Base-by-base conservation (phyloP, 2,888 invertebrate species). In the Drosophila rubida region DNA sequence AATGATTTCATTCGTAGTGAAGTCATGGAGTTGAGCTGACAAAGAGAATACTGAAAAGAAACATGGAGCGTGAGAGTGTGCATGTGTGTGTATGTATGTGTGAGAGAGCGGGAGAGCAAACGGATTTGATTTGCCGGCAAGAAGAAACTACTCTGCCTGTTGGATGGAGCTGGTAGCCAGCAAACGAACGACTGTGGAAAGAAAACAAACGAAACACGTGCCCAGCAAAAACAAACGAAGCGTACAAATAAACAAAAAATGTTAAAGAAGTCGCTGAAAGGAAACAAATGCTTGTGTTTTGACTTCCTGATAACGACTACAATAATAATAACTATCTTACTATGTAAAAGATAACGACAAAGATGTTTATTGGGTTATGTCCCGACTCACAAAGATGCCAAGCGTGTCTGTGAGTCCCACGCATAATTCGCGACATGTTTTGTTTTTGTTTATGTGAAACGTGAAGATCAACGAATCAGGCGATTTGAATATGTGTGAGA, bases 1-100 rank as follows among this genome's bases (percentile, higher is more conserved):
- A 78, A 78, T 78, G 80, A 77, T 61, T 72, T 69, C 75, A 75
- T 57, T 46, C 48, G 22, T 42, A 32, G n/a, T 55, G 63, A 68
- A 75, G 71, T 77, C 51, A 8, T 68, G 49, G 49, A 75, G 78
- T 78, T 74, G 27, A 39, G 57, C 41, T 46, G 41, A 39, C 44
- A 4, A 57, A 60, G 44, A 66, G 44, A 78, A 23, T 32, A 22
- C 27, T 16, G 13, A 27, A 39, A 58, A 54, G 48, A 50, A 61
- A 16, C 49, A 22, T 25, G 7, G 30, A 27, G 19, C 22, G 14
- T 50, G 50, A 55, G 61, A 49, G 48, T 9, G 41, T 32, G 11
- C 1, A 4, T 23, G 39, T 19, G 16, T 19, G 19, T 19, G 19
- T 41, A 9, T 19, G 19, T 41, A 19, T 37, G 37, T 41, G 41